A percentile compares a stretch with the other conserved stretches of the same genome.
Evolutionary conservation across 1,140 invertebrate species (phyloP).

Genomic region (Protaetia brevitarsis): DNA sequence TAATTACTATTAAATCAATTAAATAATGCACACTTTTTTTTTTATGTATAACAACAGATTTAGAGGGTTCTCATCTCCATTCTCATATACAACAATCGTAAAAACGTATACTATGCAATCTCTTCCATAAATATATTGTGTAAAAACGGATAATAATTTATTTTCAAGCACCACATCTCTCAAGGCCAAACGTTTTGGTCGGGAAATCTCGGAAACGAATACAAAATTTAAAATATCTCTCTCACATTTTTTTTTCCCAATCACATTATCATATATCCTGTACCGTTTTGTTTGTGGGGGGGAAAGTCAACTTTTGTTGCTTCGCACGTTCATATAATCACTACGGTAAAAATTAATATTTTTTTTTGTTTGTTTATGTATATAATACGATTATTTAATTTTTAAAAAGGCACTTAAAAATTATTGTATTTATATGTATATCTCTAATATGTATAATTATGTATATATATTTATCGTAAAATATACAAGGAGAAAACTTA

Average conservation of each 20-base stretch:
- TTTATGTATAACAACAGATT: too few species aligned
- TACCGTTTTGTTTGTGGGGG: too few species aligned
- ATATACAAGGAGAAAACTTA: constrained; percentile 19
- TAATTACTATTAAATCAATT: too few species aligned
- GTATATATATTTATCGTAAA: constrained; percentile 17
- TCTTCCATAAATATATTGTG: constrained; percentile 14
- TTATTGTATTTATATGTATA: constrained; percentile 19
- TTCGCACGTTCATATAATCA: constrained; percentile 14
- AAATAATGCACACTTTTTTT: too few species aligned
- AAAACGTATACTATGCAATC: too few species aligned
- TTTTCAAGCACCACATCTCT: constrained; percentile 6
- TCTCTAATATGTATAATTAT: not conserved
- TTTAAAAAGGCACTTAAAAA: constrained; percentile 27
- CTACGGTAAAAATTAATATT: constrained; percentile 25
- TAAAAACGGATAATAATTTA: constrained; percentile 11
- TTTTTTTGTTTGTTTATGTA: constrained; percentile 1
- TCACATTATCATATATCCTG: too few species aligned
- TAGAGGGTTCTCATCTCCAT: too few species aligned
- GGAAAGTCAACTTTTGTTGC: constrained; percentile 3
- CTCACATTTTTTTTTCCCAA: too few species aligned
- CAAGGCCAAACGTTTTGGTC: constrained; percentile 1
- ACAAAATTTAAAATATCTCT: not conserved
- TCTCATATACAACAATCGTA: too few species aligned
- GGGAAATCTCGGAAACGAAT: not conserved
- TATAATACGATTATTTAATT: too few species aligned